Evolutionary conservation across 2,888 invertebrate species (phyloP).

Genomic region (Spodoptera exigua): DNA sequence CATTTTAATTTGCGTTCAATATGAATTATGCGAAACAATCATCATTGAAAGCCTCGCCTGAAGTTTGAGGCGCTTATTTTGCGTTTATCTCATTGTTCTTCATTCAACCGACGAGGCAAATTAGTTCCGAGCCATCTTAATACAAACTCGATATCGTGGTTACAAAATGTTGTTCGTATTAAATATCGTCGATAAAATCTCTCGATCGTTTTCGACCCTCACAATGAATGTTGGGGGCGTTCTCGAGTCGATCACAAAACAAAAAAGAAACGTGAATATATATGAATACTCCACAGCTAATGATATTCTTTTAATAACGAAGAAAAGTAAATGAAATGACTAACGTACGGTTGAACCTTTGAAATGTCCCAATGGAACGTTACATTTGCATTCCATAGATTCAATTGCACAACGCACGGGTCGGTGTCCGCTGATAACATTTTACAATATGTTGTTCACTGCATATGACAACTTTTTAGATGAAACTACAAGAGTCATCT

Average conservation of each 20-base stretch:
- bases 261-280: slow-evolving; percentile 67
- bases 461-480: slow-evolving; percentile 54
- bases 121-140: slow-evolving; percentile 73
- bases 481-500: slow-evolving; percentile 51
- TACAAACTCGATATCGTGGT: slow-evolving; percentile 73
- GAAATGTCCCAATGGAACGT: not conserved
- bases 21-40: slow-evolving; percentile 75
- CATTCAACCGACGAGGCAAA: slow-evolving; percentile 71
- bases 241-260: slow-evolving; percentile 69
- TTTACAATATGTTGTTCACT: slow-evolving; percentile 39
- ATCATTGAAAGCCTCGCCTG: slow-evolving; percentile 67
- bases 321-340: slow-evolving; percentile 5
- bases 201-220: slow-evolving; percentile 63
- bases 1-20: slow-evolving; percentile 72
- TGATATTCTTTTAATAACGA: slow-evolving; percentile 21
- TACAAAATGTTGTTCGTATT: slow-evolving; percentile 75
- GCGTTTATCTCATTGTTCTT: slow-evolving; percentile 73
- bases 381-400: slow-evolving; percentile 13
- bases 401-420: slow-evolving; percentile 8
- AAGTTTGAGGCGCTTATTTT: slow-evolving; percentile 64
- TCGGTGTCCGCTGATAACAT: slow-evolving; percentile 43
- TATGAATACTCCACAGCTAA: slow-evolving; percentile 54
- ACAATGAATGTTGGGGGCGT: slow-evolving; percentile 74
- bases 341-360: not conserved
- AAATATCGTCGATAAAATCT: slow-evolving; percentile 78